These are phyloP conservation scores for Philopedon plagiatum DNA, from an alignment of 2,888 invertebrate species.

Conservation along the genomic window DNA sequence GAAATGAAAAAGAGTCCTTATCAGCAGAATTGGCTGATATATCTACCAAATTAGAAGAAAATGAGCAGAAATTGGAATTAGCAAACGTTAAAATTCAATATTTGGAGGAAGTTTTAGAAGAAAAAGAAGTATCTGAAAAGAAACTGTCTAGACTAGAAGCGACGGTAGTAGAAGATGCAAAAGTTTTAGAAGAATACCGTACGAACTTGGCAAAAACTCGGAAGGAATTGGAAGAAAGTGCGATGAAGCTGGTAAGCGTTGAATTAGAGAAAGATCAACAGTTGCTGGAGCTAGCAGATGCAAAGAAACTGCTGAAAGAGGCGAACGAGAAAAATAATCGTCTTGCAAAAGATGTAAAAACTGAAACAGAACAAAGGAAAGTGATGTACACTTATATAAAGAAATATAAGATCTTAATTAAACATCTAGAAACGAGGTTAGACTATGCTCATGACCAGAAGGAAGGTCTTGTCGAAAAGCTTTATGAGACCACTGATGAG, in stretches of 20 bases:
- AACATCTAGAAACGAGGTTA: slow-evolving; percentile 15
- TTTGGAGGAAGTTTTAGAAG: slow-evolving; percentile 22
- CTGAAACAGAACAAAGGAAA: neutral
- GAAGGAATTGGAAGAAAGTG: neutral
- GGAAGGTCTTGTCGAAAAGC: neutral
- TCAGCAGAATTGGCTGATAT: neutral
- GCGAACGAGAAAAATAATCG: neutral
- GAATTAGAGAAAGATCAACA: neutral
- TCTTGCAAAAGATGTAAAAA: neutral
- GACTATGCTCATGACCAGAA: slow-evolving; percentile 19
- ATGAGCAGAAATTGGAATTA: neutral
- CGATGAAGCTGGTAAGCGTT: neutral
- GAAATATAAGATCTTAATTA: slow-evolving; percentile 13
- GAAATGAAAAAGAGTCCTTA: slow-evolving; percentile 18
- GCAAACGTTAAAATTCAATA: neutral
- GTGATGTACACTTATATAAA: neutral
- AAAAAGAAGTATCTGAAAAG: slow-evolving; percentile 20
- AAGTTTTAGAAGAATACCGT: neutral
- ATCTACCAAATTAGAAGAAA: slow-evolving; percentile 5
- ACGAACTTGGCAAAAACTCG: neutral
- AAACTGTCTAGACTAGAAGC: neutral
- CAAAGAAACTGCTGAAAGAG: neutral
- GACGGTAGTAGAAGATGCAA: neutral
- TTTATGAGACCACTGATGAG: slow-evolving; percentile 8
- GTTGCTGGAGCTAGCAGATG: neutral